phyloP scores from a whole-genome alignment of 1,140 invertebrate genomes.

The Nixonia krombeini region DNA sequence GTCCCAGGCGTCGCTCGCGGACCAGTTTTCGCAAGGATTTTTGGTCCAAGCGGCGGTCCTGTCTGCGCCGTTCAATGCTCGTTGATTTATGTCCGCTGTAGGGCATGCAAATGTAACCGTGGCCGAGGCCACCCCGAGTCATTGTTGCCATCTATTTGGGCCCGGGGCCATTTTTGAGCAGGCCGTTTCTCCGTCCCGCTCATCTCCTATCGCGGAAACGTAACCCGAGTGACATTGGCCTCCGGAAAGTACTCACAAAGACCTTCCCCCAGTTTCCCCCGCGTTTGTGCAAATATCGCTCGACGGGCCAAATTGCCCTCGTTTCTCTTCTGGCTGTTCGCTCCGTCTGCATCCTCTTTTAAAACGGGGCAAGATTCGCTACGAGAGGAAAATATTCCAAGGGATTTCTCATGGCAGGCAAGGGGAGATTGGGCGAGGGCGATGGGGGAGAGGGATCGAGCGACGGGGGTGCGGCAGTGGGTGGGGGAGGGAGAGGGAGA shows the following conservation, averaged over 20 bases:
- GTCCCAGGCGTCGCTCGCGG: conserved; percentile 19
- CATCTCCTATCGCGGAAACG: not conserved
- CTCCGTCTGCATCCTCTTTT: conserved; percentile 4
- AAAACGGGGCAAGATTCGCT: conserved; percentile 1
- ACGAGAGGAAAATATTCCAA: conserved; percentile 11
- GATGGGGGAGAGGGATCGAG: not conserved
- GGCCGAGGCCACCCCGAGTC: conserved; percentile 37
- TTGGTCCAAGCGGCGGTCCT: not conserved
- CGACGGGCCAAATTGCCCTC: conserved; percentile 49
- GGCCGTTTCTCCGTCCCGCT: conserved; percentile 4
- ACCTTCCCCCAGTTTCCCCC: conserved; percentile 6
- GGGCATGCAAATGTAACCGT: conserved; percentile 53
- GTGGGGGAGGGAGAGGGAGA: not conserved
- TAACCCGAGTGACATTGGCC: conserved; percentile 2
- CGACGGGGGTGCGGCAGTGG: not conserved
- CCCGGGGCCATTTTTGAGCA: conserved; percentile 1
- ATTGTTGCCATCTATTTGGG: conserved; percentile 46
- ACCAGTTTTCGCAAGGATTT: conserved; percentile 54
- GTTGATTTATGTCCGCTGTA: conserved; percentile 56
- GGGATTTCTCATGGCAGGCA: conserved; percentile 2
- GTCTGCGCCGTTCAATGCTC: conserved; percentile 23
- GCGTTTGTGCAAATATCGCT: conserved; percentile 45
- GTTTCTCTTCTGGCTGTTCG: conserved; percentile 45
- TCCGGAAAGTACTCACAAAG: conserved; percentile 14
- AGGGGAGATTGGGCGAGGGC: not conserved